A percentile compares a stretch with the other conserved stretches of the same genome.
phyloP scores from a whole-genome alignment of 2,888 invertebrate genomes.

The Asteroscopus sphinx region DNA sequence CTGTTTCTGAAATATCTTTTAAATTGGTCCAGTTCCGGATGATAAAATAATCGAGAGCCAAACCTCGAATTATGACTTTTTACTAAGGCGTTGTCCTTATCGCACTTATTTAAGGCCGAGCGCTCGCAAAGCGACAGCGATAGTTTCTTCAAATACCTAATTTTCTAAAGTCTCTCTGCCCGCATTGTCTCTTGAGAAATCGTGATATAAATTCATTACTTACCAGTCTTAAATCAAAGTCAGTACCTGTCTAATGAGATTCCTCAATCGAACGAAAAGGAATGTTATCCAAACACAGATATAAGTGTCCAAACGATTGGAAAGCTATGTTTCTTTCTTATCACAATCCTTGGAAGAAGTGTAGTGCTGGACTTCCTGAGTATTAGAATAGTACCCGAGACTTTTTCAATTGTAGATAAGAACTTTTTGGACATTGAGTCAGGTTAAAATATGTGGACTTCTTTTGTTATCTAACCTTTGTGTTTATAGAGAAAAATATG shows the following conservation, averaged over 20 bases:
- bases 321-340: constrained; percentile 28
- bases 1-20: no score
- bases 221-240: background rate
- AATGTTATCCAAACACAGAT: constrained; percentile 30
- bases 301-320: constrained; percentile 7
- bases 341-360: constrained; percentile 10
- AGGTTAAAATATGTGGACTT: constrained; percentile 4
- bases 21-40: no score
- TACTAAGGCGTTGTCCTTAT: no score
- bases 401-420: constrained; percentile 25
- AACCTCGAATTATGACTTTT: no score
- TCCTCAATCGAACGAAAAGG: constrained; percentile 1
- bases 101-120: no score
- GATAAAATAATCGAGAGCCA: no score
- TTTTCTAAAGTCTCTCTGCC: no score
- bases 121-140: no score
- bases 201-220: no score
- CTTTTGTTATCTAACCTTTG: background rate
- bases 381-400: background rate
- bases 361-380: background rate
- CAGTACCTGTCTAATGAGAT: constrained; percentile 4
- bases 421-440: constrained; percentile 23
- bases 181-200: no score
- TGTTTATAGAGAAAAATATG: constrained; percentile 3
- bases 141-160: no score